Conservation (phyloP, 2,797 vertebrate species). For the Tarsius wallacei region DNA sequence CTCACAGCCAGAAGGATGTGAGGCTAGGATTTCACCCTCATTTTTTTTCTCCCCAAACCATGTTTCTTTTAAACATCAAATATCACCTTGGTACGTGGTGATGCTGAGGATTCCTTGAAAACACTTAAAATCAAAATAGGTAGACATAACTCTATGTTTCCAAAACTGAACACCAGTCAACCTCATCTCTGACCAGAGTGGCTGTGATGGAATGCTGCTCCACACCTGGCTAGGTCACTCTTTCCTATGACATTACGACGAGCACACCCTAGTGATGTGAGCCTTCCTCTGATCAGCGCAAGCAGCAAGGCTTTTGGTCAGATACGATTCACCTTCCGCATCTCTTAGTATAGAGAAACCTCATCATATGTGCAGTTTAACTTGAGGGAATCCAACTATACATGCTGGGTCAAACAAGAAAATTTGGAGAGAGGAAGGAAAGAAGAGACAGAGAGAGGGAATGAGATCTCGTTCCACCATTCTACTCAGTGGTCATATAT, state of each 20-base stretch:
- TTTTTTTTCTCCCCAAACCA: background rate
- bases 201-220: background rate
- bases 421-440: too few relatives aligned
- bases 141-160: background rate
- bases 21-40: background rate
- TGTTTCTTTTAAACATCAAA: background rate
- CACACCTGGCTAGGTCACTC: background rate
- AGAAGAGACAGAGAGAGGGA: background rate
- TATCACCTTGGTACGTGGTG: background rate
- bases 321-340: background rate
- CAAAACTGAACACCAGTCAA: background rate
- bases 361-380: background rate
- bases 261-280: background rate
- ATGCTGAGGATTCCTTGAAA: background rate
- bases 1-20: background rate
- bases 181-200: background rate
- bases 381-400: background rate
- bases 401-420: background rate
- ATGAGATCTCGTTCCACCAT: background rate
- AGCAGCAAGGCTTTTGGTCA: background rate
- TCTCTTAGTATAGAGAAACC: background rate
- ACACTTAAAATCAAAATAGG: background rate
- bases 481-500: background rate
- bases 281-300: background rate
- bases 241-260: background rate